These are phyloP conservation scores for Callorhinus ursinus DNA, from an alignment of 2,113 vertebrate species.

Conservation along the genomic window DNA sequence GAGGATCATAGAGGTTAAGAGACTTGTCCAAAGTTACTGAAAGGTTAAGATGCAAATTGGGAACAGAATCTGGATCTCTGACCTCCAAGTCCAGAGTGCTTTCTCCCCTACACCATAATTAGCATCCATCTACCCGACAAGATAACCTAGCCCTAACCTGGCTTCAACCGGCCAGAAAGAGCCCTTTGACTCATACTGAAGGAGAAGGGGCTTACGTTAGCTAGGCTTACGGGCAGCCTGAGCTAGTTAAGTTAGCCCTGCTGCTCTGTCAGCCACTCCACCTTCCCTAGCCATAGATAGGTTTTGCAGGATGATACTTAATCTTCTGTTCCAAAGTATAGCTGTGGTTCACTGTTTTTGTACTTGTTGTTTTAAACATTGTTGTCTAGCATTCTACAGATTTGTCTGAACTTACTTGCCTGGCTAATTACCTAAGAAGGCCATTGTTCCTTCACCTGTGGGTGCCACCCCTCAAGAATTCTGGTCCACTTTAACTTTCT, in stretches of 20 bases:
- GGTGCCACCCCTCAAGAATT: not conserved
- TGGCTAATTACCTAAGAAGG: not conserved
- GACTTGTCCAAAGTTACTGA: not conserved
- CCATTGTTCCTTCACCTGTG: not conserved
- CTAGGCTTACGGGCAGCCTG: too few relatives aligned
- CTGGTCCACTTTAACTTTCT: not conserved
- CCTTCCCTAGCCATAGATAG: accelerated
- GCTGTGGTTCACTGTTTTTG: not conserved
- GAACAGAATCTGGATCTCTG: not conserved
- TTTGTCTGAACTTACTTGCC: not conserved
- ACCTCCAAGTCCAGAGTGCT: not conserved
- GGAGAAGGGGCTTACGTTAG: accelerated
- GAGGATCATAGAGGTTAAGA: not conserved
- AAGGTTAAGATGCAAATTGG: not conserved
- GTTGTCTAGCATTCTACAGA: not conserved
- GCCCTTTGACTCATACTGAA: accelerated
- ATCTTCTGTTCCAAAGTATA: not conserved
- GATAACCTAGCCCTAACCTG: not conserved
- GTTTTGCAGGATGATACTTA: not conserved
- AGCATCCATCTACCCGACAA: not conserved
- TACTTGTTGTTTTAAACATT: not conserved
- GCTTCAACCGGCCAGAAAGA: not conserved
- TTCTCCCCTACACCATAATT: not conserved
- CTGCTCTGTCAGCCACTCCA: not conserved
- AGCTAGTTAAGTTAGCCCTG: not conserved